These are phyloP conservation scores for Asbolus verrucosus DNA, from an alignment of 1,140 invertebrate species.

Conservation along the genomic window DNA sequence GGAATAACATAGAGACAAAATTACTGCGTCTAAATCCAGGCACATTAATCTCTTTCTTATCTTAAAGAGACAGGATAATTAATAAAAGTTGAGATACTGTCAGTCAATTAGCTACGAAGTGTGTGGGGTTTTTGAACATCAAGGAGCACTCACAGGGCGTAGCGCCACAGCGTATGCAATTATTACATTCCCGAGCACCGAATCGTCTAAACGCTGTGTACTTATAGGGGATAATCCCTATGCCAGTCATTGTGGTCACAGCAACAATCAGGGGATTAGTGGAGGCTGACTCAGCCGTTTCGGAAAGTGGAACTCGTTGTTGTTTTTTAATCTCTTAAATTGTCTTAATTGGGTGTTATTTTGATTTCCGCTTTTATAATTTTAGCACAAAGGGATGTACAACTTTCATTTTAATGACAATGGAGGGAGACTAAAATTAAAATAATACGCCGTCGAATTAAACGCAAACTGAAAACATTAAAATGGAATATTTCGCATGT, in stretches of 20 bases:
- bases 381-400: conserved; percentile 15
- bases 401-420: conserved; percentile 16
- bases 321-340: conserved; percentile 37
- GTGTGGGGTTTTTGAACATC: conserved; percentile 28
- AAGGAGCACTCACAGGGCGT: conserved; percentile 27
- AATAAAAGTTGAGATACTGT: conserved; percentile 51
- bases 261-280: conserved; percentile 48
- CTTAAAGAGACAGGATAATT: conserved; percentile 49
- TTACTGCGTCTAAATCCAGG: conserved; percentile 47
- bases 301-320: conserved; percentile 11
- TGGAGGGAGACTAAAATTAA: conserved; percentile 3
- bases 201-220: conserved; percentile 44
- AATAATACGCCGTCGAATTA: conserved; percentile 15
- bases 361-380: conserved; percentile 37
- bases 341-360: conserved; percentile 34
- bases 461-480: not conserved
- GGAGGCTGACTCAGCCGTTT: conserved; percentile 48
- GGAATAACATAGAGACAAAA: conserved; percentile 40
- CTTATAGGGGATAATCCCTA: conserved; percentile 49
- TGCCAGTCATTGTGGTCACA: conserved; percentile 44
- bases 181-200: conserved; percentile 46
- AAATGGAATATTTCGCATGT: too few species aligned
- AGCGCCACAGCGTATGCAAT: conserved; percentile 44
- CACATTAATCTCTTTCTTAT: conserved; percentile 51
- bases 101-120: conserved; percentile 49